Conservation (phyloP, 1,140 invertebrate species). For the Listronotus oregonensis region DNA sequence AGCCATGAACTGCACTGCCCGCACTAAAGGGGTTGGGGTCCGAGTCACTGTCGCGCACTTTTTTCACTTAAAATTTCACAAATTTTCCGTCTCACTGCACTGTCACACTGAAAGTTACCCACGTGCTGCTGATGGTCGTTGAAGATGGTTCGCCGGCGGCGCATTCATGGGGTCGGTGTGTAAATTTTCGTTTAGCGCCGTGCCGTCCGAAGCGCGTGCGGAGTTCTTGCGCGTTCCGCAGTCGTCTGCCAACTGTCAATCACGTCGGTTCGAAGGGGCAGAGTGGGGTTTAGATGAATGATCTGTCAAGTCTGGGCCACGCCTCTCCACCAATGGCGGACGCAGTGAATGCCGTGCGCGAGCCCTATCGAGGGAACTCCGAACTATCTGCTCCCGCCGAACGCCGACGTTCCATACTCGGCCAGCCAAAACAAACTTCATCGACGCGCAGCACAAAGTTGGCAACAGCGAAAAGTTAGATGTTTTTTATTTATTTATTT, state of each 20-base stretch:
- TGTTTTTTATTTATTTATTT: constrained; percentile 1
- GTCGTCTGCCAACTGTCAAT: constrained; percentile 72
- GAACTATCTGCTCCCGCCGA: constrained; percentile 40
- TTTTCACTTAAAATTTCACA: constrained; percentile 39
- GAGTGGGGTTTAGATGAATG: constrained; percentile 61
- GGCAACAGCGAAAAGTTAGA: constrained; percentile 3
- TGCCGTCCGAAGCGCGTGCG: constrained; percentile 51
- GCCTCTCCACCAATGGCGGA: constrained; percentile 53
- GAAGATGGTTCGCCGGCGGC: constrained; percentile 40
- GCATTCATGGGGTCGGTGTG: constrained; percentile 48
- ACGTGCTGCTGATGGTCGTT: constrained; percentile 40
- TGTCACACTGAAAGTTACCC: constrained; percentile 44
- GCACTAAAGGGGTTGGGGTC: constrained; percentile 51
- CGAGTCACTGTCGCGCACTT: constrained; percentile 56
- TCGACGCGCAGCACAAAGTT: constrained; percentile 8
- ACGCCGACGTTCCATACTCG: constrained; percentile 20
- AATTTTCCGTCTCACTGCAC: constrained; percentile 49
- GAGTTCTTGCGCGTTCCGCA: constrained; percentile 66
- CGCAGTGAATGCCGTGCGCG: constrained; percentile 42
- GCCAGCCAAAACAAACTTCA: constrained; percentile 12
- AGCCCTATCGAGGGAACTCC: constrained; percentile 35
- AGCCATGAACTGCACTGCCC: constrained; percentile 68
- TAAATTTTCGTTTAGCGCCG: constrained; percentile 43
- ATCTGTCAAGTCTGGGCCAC: constrained; percentile 52
- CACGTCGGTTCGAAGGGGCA: constrained; percentile 59